These are phyloP conservation scores for Tricholaema leucomelas DNA, from an alignment of 2,113 vertebrate genomes.

Conservation along the genomic window DNA sequence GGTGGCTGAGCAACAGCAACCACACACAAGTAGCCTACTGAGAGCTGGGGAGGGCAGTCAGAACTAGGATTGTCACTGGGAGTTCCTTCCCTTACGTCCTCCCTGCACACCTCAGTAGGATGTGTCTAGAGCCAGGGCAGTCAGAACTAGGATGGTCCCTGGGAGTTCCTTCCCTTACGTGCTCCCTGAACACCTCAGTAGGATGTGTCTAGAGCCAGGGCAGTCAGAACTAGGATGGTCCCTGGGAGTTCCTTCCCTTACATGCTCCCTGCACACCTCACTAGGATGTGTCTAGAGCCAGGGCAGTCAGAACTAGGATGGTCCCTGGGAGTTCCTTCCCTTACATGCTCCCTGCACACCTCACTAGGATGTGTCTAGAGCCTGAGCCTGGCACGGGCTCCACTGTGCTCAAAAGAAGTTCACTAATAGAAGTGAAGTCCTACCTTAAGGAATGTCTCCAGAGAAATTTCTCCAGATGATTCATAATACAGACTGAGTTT, in stretches of 20 bases:
- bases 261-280: too few relatives aligned
- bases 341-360: rapidly evolving
- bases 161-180: too few relatives aligned
- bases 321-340: not conserved
- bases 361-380: not conserved
- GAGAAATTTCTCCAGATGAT: not conserved
- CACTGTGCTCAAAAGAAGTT: not conserved
- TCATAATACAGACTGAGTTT: not conserved
- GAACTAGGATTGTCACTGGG: not conserved
- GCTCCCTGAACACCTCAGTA: too few relatives aligned
- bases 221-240: too few relatives aligned
- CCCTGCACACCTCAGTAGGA: rapidly evolving
- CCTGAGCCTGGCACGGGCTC: not conserved
- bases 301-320: not conserved
- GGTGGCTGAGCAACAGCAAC: not conserved
- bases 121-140: rapidly evolving
- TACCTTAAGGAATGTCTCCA: not conserved
- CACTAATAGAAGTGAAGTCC: not conserved
- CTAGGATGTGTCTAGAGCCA: not conserved
- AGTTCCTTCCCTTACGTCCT: not conserved
- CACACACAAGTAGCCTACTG: not conserved
- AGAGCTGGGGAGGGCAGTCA: not conserved
- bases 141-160: too few relatives aligned
- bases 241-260: too few relatives aligned
- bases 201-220: too few relatives aligned